A percentile compares a stretch with the other conserved stretches of the same genome.
These are phyloP conservation scores for Danio jaintianensis DNA, from an alignment of 2,797 vertebrate genomes.

Conservation along the genomic window DNA sequence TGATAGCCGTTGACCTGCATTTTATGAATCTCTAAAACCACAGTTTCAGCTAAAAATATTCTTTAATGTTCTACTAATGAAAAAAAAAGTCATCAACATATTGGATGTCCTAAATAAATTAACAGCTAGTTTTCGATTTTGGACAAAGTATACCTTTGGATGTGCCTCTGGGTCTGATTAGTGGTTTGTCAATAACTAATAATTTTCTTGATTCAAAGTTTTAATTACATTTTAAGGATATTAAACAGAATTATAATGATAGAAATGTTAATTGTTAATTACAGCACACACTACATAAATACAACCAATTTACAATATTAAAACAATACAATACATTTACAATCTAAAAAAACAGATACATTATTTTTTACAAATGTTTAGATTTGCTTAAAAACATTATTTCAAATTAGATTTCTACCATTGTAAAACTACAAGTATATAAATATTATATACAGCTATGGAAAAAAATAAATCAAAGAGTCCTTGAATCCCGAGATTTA, in stretches of 20 bases:
- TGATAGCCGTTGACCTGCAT: too few relatives aligned
- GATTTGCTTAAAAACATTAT: neutral
- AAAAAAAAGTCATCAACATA: too few relatives aligned
- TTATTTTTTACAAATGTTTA: neutral
- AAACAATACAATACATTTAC: neutral
- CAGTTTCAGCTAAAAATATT: too few relatives aligned
- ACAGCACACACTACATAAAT: neutral
- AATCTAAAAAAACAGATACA: constrained; percentile 7
- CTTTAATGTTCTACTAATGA: too few relatives aligned
- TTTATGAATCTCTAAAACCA: too few relatives aligned
- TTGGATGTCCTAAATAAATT: too few relatives aligned
- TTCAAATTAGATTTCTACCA: neutral
- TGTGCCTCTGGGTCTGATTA: neutral
- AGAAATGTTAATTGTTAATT: neutral
- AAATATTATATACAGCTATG: neutral
- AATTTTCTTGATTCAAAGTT: neutral
- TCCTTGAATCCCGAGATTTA: too few relatives aligned
- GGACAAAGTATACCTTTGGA: neutral
- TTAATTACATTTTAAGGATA: neutral
- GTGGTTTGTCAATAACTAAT: neutral
- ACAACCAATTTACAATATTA: constrained; percentile 7
- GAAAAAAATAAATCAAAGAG: too few relatives aligned
- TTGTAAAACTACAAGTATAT: neutral
- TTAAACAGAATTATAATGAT: constrained; percentile 1
- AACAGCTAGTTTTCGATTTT: too few relatives aligned